phyloP scores from a whole-genome alignment of 1,140 invertebrate species.

The Dysdera silvatica region DNA sequence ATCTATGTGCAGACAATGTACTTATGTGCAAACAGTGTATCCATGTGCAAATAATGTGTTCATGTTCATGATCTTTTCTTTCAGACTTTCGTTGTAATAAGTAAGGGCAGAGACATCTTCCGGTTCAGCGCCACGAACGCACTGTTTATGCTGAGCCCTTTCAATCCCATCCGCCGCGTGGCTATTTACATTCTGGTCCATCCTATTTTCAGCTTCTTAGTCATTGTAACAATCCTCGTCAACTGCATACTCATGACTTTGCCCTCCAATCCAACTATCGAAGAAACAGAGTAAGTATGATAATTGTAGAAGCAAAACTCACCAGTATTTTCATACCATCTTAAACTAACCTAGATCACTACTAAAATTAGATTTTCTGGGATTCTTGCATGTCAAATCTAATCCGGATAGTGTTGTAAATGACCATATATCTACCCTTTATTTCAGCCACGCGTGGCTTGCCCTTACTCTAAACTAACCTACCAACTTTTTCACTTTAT shows the following conservation, averaged over 20 bases:
- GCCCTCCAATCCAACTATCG: conserved; percentile 78
- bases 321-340: neutral
- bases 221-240: conserved; percentile 93
- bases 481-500: no score
- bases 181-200: conserved; percentile 97
- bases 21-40: no score
- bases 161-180: conserved; percentile 92
- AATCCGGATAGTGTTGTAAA: no score
- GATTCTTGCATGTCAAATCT: no score
- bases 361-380: no score
- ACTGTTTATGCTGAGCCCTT: conserved; percentile 88
- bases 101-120: conserved; percentile 97
- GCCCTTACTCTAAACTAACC: no score
- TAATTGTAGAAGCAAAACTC: neutral
- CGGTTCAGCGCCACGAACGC: conserved; percentile 95
- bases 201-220: conserved; percentile 93
- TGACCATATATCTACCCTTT: no score
- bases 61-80: conserved; percentile 46
- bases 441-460: no score
- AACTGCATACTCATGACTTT: conserved; percentile 99
- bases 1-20: no score
- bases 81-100: conserved; percentile 96
- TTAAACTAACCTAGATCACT: no score
- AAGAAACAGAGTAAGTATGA: conserved; percentile 88
- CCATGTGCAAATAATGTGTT: no score